A percentile compares a stretch with the other conserved stretches of the same genome.
Conservation (phyloP, 1,140 invertebrate genomes). For the Bombus ignitus region DNA sequence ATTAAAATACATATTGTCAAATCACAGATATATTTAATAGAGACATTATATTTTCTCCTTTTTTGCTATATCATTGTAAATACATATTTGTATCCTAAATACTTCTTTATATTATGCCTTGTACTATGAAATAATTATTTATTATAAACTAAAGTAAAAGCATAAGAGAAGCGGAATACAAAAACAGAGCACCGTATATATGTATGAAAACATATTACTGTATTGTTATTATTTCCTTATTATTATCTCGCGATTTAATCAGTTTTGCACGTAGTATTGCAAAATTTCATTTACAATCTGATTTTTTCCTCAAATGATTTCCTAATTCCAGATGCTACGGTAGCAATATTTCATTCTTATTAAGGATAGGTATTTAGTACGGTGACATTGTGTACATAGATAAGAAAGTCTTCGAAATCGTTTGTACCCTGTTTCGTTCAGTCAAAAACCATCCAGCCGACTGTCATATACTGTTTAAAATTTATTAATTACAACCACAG, state of each 20-base stretch:
- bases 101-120: not conserved
- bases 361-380: constrained; percentile 53
- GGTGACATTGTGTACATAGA: constrained; percentile 56
- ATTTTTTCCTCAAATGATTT: not conserved
- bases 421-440: constrained; percentile 46
- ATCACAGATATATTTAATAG: not conserved
- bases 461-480: constrained; percentile 24
- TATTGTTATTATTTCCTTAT: not conserved
- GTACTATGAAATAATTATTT: not conserved
- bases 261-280: not conserved
- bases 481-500: not conserved
- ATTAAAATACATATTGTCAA: not conserved
- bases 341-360: constrained; percentile 61
- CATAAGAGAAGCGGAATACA: not conserved
- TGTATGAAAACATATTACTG: too few species aligned
- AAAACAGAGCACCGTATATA: too few species aligned
- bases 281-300: constrained; percentile 14
- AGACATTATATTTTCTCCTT: not conserved
- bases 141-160: not conserved
- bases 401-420: constrained; percentile 58
- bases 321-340: constrained; percentile 46
- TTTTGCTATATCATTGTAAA: too few species aligned
- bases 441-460: constrained; percentile 50
- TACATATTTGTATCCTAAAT: not conserved
- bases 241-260: not conserved